Base-by-base conservation (phyloP, 2,113 vertebrate genomes). In the Oryzias curvinotus region DNA sequence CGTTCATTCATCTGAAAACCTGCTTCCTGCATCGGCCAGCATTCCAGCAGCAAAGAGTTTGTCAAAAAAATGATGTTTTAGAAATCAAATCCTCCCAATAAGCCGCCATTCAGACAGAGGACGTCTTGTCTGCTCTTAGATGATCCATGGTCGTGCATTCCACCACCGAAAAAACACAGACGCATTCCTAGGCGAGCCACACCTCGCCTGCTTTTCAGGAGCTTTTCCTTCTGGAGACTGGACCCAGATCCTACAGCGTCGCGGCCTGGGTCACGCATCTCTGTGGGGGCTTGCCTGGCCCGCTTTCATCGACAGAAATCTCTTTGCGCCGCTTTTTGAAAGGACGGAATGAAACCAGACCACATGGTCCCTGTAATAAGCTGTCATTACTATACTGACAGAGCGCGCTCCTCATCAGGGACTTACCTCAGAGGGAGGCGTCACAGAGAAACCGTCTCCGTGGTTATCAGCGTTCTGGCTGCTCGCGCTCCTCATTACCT, bases 151-250 rank as follows among this genome's bases (percentile, higher is more conserved):
- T 78, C 78, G 82, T 68, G 17, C 61, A 80, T 85, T 86, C 84
- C 84, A 69, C 46, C 54, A 57, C 48, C 62, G 66, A 59, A 71
- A 80, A 76, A 88, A 80, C 75, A 71, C 65, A 73, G n/a, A 74
- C 46, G 14, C 73, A 81, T 83, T 86, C 70, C 70, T 74, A 48
- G 10, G 52, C 12, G 57, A 57, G 82, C 85, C 84, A 83, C 85
- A 80, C 76, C 83, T 75, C 62, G 52, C 13, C 54, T 65, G 71
- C 77, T 74, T 75, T 36, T 71, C 64, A 17, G 68, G 52, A 65
- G 72, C 26, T 71, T 79, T 85, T 77, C 83, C 84, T 52, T 25
- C 71, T 4, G 25, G 15, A 75, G 71, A 78, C 50, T 26, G 41
- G 75, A 77, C 66, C 56, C 80, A 78, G 75, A 80, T 75, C 77